Evolutionary conservation across 2,113 vertebrate genomes (phyloP), one percentile per base, ranked within the genome.

Genomic region (Forbesichthys agassizii): DNA sequence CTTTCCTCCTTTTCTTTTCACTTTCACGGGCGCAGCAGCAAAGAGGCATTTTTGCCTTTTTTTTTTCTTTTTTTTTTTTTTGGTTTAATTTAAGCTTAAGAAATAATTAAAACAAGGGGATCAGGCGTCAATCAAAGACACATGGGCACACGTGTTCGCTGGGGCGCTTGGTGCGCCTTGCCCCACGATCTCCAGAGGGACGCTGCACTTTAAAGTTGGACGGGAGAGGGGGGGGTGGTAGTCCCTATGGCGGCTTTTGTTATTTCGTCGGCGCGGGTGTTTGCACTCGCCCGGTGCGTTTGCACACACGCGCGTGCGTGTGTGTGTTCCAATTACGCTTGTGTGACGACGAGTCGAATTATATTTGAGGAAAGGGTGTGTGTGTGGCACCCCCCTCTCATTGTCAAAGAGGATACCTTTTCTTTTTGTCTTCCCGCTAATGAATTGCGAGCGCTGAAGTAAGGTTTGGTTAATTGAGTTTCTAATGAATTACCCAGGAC

Each of bases 401-500:
- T 59, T 14, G 79, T 67, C 55, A 10, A 53, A 66, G 56, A 27
- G 48, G 48, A 10, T 11, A 52, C 49, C 9, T 14, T 52, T 52
- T 2, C 49, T 10, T 11, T 10, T 11, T 49, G 9, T 11, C 11
- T 10, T 11, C 92, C 94, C 94, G 77, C 94, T 97, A 96, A 96
- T 95, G 94, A 96, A 93, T 93, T 92, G 91, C 94, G 95, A 94
- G 94, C 94, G 93, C 93, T 95, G 94, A 93, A 96, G 95, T 96
- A 94, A 94, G 95, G 94, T 94, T 95, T 94, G 94, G 95, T 93
- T 97, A 96, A 98, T 97, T 97, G 95, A 96, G 94, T 96, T 98
- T 96, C 94, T 97, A 96, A 98, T 97, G 97, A 96, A 96, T 98
- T 96, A 95, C 93, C 94, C 95, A 94, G 94, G 95, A 95, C 95